phyloP scores from a whole-genome alignment of 2,113 vertebrate genomes.

The Psittacula cyanocephala region DNA sequence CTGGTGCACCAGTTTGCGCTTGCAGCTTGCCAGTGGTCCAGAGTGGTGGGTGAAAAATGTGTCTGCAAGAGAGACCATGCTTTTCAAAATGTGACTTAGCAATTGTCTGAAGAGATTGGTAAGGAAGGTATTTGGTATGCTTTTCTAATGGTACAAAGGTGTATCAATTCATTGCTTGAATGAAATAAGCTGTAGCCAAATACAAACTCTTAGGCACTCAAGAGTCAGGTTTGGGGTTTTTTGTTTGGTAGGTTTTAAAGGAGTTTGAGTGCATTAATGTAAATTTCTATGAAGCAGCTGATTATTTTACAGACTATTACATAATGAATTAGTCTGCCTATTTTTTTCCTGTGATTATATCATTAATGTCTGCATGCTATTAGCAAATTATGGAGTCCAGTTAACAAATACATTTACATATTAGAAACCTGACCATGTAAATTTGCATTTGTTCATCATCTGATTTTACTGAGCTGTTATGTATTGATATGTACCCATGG shows the following conservation, averaged over 20 bases:
- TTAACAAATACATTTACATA: not conserved
- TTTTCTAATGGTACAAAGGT: not conserved
- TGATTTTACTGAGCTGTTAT: not conserved
- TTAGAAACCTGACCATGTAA: not conserved
- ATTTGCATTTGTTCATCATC: not conserved
- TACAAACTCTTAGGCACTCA: not conserved
- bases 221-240: not conserved
- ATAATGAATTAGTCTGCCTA: not conserved
- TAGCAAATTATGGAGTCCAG: not conserved
- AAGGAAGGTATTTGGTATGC: not conserved
- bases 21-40: not conserved
- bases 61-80: fast-evolving
- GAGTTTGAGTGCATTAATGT: not conserved
- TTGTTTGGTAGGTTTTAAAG: not conserved
- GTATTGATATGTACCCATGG: not conserved
- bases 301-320: not conserved
- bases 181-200: not conserved
- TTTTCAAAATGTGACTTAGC: not conserved
- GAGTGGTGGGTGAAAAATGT: not conserved
- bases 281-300: not conserved
- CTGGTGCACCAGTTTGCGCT: not conserved
- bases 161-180: not conserved
- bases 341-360: slow-evolving; percentile 18
- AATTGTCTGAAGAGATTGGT: not conserved
- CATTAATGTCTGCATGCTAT: not conserved